A percentile compares a stretch with the other conserved stretches of the same genome.
phyloP scores from a whole-genome alignment of 2,113 vertebrate species.

The Holacanthus passer region DNA sequence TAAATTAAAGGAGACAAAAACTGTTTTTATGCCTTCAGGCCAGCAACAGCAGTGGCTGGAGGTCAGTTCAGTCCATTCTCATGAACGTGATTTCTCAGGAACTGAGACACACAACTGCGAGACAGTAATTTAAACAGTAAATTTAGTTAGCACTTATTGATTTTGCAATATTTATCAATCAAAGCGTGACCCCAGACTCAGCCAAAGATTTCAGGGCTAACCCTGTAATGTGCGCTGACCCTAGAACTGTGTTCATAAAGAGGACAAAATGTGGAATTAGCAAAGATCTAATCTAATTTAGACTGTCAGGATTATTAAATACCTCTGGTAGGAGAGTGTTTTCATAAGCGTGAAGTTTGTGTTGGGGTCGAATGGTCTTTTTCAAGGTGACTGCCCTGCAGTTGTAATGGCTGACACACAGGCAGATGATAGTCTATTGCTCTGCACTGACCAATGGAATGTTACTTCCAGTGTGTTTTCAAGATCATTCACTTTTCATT shows the following conservation, averaged over 20 bases:
- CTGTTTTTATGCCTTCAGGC: too few species aligned
- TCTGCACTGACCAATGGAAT: neutral
- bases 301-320: neutral
- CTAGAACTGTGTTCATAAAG: neutral
- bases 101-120: too few species aligned
- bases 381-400: neutral
- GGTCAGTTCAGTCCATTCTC: too few species aligned
- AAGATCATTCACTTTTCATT: conserved; percentile 9
- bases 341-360: neutral
- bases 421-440: neutral
- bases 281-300: neutral
- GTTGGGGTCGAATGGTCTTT: neutral
- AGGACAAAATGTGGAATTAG: neutral
- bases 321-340: neutral
- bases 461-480: neutral
- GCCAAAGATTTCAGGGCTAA: neutral
- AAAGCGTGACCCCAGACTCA: neutral
- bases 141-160: neutral
- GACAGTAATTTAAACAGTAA: too few species aligned
- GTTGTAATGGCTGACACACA: neutral
- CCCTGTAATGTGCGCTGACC: neutral
- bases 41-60: too few species aligned
- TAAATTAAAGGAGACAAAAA: too few species aligned
- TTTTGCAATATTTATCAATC: neutral
- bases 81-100: too few species aligned